These are phyloP conservation scores for Bimastos eiseni DNA, from an alignment of 2,888 invertebrate species.

Conservation along the genomic window DNA sequence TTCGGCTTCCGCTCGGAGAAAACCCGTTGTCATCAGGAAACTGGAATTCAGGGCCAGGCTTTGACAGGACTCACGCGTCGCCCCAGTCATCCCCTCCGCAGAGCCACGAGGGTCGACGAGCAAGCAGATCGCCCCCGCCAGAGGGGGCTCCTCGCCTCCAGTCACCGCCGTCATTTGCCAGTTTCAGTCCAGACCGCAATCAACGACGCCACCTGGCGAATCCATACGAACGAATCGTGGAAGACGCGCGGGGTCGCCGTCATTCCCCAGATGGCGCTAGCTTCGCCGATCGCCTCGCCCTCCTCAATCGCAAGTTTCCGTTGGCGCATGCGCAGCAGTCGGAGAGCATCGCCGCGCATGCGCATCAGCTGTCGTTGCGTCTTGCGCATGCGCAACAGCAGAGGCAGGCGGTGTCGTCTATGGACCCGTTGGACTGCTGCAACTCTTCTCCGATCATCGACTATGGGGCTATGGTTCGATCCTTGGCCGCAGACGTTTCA, in stretches of 20 bases:
- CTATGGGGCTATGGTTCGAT: conserved; percentile 2
- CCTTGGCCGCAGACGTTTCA: background rate
- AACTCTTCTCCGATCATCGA: background rate
- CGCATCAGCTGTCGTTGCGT: background rate
- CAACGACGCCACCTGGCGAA: background rate
- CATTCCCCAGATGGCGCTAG: background rate
- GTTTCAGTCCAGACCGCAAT: background rate
- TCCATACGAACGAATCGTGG: background rate
- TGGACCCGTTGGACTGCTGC: background rate
- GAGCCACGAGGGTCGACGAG: background rate
- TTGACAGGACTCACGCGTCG: background rate
- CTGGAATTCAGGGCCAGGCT: background rate
- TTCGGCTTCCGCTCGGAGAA: background rate
- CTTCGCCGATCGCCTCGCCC: background rate
- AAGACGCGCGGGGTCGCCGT: background rate
- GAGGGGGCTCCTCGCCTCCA: background rate
- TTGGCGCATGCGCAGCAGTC: conserved; percentile 10
- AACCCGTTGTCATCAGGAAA: background rate
- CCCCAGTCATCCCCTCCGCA: background rate
- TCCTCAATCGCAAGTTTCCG: background rate
- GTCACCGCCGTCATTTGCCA: background rate
- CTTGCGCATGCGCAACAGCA: background rate
- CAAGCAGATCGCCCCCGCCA: background rate
- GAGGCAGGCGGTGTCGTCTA: background rate
- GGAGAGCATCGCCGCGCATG: background rate